phyloP scores from a whole-genome alignment of 2,797 vertebrate species.

The Cetoscarus ocellatus region DNA sequence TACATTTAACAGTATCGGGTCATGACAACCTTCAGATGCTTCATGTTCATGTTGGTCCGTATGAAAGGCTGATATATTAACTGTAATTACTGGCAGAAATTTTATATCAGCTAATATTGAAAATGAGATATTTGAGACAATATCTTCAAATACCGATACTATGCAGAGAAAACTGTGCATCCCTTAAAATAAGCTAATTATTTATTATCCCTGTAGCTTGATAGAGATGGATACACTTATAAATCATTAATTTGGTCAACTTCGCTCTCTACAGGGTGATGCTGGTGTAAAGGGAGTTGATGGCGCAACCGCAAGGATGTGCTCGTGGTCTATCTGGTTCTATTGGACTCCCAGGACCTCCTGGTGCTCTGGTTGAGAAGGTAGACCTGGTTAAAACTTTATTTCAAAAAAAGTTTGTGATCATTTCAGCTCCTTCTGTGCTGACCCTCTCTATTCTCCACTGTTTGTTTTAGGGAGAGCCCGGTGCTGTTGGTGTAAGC shows the following conservation, averaged over 20 bases:
- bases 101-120: too few species aligned
- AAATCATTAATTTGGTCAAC: neutral
- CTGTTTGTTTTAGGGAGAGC: constrained; percentile 89
- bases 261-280: constrained; percentile 87
- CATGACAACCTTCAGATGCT: too few species aligned
- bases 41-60: too few species aligned
- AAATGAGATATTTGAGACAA: too few species aligned
- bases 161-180: too few species aligned
- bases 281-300: constrained; percentile 91
- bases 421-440: neutral
- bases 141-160: too few species aligned
- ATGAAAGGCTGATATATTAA: too few species aligned
- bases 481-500: constrained; percentile 88
- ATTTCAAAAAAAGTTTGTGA: neutral
- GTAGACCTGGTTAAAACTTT: constrained; percentile 71
- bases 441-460: constrained; percentile 13
- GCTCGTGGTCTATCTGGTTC: constrained; percentile 91
- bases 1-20: too few species aligned
- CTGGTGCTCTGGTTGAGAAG: constrained; percentile 95
- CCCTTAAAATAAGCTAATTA: too few species aligned
- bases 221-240: neutral
- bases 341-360: constrained; percentile 93
- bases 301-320: constrained; percentile 92
- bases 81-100: too few species aligned
- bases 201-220: neutral